Evolutionary conservation across 2,888 invertebrate genomes (phyloP), one percentile per base, ranked within the genome.

Genomic region (Antitype chi): DNA sequence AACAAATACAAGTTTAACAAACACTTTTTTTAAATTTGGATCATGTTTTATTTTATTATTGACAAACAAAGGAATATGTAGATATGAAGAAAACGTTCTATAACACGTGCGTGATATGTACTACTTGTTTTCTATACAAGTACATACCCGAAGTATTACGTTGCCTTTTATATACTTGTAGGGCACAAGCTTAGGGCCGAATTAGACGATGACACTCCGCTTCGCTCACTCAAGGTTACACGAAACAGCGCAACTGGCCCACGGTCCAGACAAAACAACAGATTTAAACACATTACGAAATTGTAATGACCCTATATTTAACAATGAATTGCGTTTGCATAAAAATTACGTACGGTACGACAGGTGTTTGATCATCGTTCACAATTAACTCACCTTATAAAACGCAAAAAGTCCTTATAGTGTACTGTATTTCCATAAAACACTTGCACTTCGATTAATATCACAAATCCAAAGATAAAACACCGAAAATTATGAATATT

Each of bases 201-300:
- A 92, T 92, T 90, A 90, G 86, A 90, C 89, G 92, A 93, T 92
- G 92, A 92, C 93, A 94, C 91, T 92, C 89, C 83, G 84, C 71
- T 76, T 80, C 79, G 81, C 59, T 80, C 73, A 63, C 87, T 91
- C 95, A 94, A 94, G 94, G 94, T 94, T 94, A 92, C 76, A 74
- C 79, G 81, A 89, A 91, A 93, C 88, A 90, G 84, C 90, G 91
- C 90, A 89, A 80, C 89, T 89, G 85, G 76, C 82, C 73, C 76
- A 76, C 68, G 74, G 80, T 85, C 78, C 82, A 85, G 75, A 88
- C 77, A 83, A 85, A 75, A 86, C 77, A 75, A 85, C 74, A 85
- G 70, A 85, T 82, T 80, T 70, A 32, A 81, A 87, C 83, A 64
- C 38, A 85, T 89, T 87, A 89, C 84, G 83, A 91, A 88, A 89